phyloP scores from a whole-genome alignment of 2,113 vertebrate genomes.

The Crotalus horridus region DNA sequence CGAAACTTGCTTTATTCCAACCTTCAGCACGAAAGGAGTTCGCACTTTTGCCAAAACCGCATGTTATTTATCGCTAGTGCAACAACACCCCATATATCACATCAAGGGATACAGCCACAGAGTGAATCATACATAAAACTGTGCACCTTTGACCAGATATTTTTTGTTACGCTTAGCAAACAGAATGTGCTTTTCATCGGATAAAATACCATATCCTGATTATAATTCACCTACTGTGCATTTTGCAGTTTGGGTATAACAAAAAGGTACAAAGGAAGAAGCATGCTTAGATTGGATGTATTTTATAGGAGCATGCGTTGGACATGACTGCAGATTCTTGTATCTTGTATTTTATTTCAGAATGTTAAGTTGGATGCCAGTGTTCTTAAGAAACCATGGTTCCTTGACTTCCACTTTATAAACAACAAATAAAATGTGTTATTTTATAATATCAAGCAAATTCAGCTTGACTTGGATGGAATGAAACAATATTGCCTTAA shows the following conservation, averaged over 20 bases:
- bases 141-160: conserved; percentile 48
- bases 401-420: neutral
- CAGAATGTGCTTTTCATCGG: conserved; percentile 51
- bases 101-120: conserved; percentile 58
- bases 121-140: conserved; percentile 51
- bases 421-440: neutral
- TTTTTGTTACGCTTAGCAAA: conserved; percentile 71
- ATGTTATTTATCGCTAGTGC: conserved; percentile 68
- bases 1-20: conserved; percentile 67
- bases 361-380: neutral
- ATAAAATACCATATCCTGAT: conserved; percentile 44
- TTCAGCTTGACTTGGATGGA: neutral
- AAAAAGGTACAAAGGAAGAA: conserved; percentile 60
- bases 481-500: neutral
- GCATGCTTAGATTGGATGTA: conserved; percentile 70
- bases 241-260: conserved; percentile 60
- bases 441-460: neutral
- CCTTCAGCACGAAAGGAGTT: conserved; percentile 73
- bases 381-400: neutral
- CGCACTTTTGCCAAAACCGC: conserved; percentile 60
- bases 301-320: conserved; percentile 70
- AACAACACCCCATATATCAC: conserved; percentile 57
- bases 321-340: conserved; percentile 58
- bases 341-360: conserved; percentile 60
- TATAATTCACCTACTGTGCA: conserved; percentile 41